These are phyloP conservation scores for Metopia argyrocephala DNA, from an alignment of 2,888 invertebrate genomes.

Conservation along the genomic window DNA sequence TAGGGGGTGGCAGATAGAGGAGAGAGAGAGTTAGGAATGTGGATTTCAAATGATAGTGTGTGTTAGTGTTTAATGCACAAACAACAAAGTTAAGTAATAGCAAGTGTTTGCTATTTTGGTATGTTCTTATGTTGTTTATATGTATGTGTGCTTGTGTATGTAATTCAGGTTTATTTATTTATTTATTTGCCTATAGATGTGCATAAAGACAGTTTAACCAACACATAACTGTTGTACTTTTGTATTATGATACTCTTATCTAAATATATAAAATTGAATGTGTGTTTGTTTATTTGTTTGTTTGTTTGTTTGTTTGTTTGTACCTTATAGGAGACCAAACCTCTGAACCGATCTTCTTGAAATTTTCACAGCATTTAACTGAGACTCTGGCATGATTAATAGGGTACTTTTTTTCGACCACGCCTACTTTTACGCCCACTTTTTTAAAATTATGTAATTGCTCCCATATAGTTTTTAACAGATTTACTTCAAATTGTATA, in stretches of 20 bases:
- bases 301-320: too few relatives aligned
- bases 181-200: conserved; percentile 21
- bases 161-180: background rate
- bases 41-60: background rate
- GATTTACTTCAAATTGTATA: too few relatives aligned
- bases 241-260: background rate
- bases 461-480: too few relatives aligned
- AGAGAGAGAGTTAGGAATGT: background rate
- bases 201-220: conserved; percentile 47
- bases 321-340: too few relatives aligned
- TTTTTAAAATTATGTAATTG: too few relatives aligned
- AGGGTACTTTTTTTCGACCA: too few relatives aligned
- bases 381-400: too few relatives aligned
- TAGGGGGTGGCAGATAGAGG: background rate
- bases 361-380: too few relatives aligned
- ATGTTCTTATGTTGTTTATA: background rate
- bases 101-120: conserved; percentile 28
- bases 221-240: conserved; percentile 44
- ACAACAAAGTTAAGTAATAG: conserved; percentile 39
- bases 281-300: too few relatives aligned
- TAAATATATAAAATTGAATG: background rate
- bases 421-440: too few relatives aligned
- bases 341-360: too few relatives aligned
- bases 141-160: conserved; percentile 2
- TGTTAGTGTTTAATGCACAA: conserved; percentile 22